These are phyloP conservation scores for Spongilla lacustris DNA, from an alignment of 37 sponge, comb jelly and placozoan genomes.

Conservation along the genomic window DNA sequence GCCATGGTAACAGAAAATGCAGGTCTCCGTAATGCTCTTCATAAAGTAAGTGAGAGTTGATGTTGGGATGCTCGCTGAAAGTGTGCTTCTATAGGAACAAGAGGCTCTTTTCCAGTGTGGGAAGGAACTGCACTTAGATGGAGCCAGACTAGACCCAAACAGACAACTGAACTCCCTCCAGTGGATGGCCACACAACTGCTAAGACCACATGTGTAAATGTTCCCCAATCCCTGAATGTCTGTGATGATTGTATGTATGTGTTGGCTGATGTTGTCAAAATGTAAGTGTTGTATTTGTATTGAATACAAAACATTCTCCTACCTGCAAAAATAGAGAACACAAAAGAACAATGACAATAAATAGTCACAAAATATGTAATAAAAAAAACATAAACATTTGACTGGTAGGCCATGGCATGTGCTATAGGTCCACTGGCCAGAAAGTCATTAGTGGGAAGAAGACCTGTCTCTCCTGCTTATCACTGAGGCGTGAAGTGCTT, in stretches of 20 bases:
- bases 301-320: neutral
- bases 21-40: constrained; percentile 44
- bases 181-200: constrained; percentile 56
- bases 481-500: neutral
- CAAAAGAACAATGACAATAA: neutral
- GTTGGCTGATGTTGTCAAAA: too few relatives aligned
- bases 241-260: too few relatives aligned
- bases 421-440: constrained; percentile 82
- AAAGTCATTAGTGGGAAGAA: constrained; percentile 84
- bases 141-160: constrained; percentile 6
- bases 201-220: constrained; percentile 66
- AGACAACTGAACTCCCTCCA: constrained; percentile 48
- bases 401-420: neutral
- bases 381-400: too few relatives aligned
- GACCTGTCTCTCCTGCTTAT: constrained; percentile 42
- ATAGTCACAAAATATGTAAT: too few relatives aligned
- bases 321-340: neutral
- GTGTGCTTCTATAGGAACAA: constrained; percentile 47
- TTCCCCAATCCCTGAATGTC: too few relatives aligned
- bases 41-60: constrained; percentile 42
- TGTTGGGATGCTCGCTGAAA: neutral
- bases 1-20: constrained; percentile 69
- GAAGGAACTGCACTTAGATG: neutral
- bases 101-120: constrained; percentile 41
- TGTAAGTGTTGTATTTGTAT: neutral